These are phyloP conservation scores for Xylota segnis DNA, from an alignment of 2,888 invertebrate genomes.

Conservation along the genomic window DNA sequence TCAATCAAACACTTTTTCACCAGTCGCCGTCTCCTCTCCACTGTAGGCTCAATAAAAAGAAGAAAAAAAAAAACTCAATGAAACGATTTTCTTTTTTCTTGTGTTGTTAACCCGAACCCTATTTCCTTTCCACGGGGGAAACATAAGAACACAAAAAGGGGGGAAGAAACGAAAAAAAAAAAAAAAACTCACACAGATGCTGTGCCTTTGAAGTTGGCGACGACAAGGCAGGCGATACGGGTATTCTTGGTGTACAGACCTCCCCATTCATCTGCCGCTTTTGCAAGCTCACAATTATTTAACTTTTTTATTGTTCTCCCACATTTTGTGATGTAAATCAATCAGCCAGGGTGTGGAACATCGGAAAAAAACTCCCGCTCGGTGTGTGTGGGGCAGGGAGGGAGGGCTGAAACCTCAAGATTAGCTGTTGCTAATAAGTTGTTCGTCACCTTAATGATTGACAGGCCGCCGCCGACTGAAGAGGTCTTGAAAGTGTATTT, in stretches of 20 bases:
- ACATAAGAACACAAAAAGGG: constrained; percentile 14
- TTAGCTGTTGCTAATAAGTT: constrained; percentile 57
- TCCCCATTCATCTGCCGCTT: constrained; percentile 52
- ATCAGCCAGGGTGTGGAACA: constrained; percentile 64
- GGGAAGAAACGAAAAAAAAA: background rate
- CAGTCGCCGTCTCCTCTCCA: constrained; percentile 22
- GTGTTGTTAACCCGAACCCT: constrained; percentile 32
- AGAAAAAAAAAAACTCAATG: constrained; percentile 47
- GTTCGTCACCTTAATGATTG: constrained; percentile 62
- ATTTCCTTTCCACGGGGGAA: constrained; percentile 10
- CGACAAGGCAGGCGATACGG: constrained; percentile 24
- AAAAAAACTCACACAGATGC: constrained; percentile 5
- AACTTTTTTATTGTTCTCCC: constrained; percentile 40
- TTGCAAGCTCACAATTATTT: constrained; percentile 66
- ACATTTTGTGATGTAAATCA: constrained; percentile 64
- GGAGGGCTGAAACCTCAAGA: background rate
- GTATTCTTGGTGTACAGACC: constrained; percentile 40
- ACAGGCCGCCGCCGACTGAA: constrained; percentile 27
- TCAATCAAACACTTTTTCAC: constrained; percentile 52
- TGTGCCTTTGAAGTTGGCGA: constrained; percentile 67
- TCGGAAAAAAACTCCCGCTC: constrained; percentile 15
- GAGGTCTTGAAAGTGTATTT: constrained; percentile 24
- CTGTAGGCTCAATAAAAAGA: constrained; percentile 50
- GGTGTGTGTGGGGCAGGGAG: too few relatives aligned
- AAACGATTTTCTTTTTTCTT: constrained; percentile 33